Evolutionary conservation across 2,888 invertebrate species (phyloP).

Genomic region (Corythucha ciliata): DNA sequence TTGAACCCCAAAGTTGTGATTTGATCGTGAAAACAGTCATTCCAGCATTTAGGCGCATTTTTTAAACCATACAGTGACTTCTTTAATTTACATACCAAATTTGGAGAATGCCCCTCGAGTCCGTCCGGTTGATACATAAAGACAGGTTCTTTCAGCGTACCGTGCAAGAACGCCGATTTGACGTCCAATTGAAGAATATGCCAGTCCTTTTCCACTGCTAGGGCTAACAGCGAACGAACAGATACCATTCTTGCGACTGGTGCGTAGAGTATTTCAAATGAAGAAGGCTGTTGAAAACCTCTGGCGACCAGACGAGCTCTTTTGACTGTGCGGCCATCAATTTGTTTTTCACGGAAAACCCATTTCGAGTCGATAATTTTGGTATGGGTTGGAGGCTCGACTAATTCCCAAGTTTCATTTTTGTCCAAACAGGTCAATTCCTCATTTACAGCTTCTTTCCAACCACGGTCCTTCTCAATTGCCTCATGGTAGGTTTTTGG

Average conservation of each 20-base stretch:
- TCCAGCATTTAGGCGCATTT: slow-evolving; percentile 17
- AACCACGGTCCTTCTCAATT: neutral
- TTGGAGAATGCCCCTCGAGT: neutral
- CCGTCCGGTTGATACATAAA: slow-evolving; percentile 16
- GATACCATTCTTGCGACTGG: slow-evolving; percentile 8
- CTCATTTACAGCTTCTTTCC: neutral
- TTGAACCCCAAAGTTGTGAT: slow-evolving; percentile 2
- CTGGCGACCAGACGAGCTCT: slow-evolving; percentile 19
- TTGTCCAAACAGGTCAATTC: neutral
- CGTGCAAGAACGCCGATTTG: slow-evolving; percentile 17
- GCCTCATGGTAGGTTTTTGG: slow-evolving; percentile 9
- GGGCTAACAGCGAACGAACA: neutral
- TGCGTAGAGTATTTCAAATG: slow-evolving; percentile 11
- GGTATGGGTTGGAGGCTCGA: neutral
- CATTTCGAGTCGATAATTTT: slow-evolving; percentile 9
- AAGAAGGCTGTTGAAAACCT: slow-evolving; percentile 20
- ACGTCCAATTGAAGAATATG: slow-evolving; percentile 15
- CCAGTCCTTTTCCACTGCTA: slow-evolving; percentile 12
- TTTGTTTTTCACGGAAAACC: slow-evolving; percentile 3
- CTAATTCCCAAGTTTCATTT: slow-evolving; percentile 7
- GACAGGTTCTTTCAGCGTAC: slow-evolving; percentile 4
- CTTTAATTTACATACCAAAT: slow-evolving; percentile 13
- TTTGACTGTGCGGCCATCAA: slow-evolving; percentile 12
- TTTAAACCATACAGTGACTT: slow-evolving; percentile 18
- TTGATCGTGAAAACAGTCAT: slow-evolving; percentile 14